These are phyloP conservation scores for Turdus rufiventris DNA, from an alignment of 2,113 vertebrate genomes.

Conservation along the genomic window DNA sequence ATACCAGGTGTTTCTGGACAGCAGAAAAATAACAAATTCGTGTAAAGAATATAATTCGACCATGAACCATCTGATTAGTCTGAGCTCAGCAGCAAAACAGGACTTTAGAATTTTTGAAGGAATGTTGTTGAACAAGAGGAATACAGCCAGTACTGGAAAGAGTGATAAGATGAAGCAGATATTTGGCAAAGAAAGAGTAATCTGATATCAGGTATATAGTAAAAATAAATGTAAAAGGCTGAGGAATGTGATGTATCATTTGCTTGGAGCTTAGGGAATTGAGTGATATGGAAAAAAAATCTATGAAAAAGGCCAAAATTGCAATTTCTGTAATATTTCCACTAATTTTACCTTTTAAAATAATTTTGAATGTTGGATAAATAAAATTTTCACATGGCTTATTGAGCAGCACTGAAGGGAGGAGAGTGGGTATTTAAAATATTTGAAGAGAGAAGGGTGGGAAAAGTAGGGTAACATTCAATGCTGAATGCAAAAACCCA, in stretches of 20 bases:
- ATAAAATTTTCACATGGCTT: not conserved
- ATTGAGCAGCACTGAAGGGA: not conserved
- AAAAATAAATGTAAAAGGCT: not conserved
- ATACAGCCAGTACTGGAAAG: not conserved
- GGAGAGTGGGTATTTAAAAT: not conserved
- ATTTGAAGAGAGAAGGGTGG: not conserved
- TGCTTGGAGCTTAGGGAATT: not conserved
- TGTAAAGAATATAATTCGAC: not conserved
- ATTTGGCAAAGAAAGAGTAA: not conserved
- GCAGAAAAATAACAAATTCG: not conserved
- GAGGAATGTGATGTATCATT: not conserved
- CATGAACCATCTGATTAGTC: not conserved
- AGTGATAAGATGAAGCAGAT: not conserved
- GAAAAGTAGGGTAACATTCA: not conserved
- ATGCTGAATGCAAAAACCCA: not conserved
- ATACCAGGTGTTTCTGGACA: not conserved
- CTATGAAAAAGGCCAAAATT: not conserved
- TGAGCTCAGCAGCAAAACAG: not conserved
- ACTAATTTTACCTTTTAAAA: not conserved
- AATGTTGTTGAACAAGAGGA: not conserved
- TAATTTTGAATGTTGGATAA: not conserved
- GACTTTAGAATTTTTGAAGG: not conserved
- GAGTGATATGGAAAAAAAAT: not conserved
- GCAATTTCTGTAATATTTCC: not conserved
- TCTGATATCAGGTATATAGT: not conserved